Base-by-base conservation (phyloP, 2,797 vertebrate species). In the Acanthurus leucopareius region DNA sequence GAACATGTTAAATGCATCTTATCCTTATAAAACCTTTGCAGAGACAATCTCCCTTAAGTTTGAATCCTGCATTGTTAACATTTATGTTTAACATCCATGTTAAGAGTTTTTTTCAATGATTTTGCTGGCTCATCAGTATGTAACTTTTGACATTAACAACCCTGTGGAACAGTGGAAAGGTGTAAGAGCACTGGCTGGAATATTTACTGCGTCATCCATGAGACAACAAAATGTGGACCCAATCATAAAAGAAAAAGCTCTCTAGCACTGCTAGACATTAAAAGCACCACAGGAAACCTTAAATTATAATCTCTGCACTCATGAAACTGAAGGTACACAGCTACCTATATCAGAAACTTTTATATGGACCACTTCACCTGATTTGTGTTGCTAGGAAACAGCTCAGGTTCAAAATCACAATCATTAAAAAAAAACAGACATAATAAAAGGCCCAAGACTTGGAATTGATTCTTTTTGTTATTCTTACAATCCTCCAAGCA, bases 311-410 rank as follows among this genome's bases (percentile, higher is more conserved):
- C 40, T 42, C 40, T 9, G 7, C 11, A 48, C 32, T 19, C 40
- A 7, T 28, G 20, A 16, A 60, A 61, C 4, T 20, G 49, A 40
- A 42, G 15, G 28, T 15, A 19, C 44, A 35, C 9, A 5, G 7
- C 38, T 28, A 10, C 42, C 53, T 47, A 40, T 22, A 9, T 22
- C 8, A 51, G 19, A 15, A 38, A 16, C 40, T 47, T 9, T 61
- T 72, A 44, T n/a, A 54, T 35, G 22, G 13, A 52, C 22, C 35
- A 44, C 11, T 44, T 60, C 20, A 60, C 13, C 47, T 54, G 7
- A 61, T 5, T 53, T 32, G 28, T n/a, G 17, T 64, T 71, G 28
- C 63, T 59, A 53, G 61, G 53, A 44, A 58, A 71, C 54, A 72
- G 17, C 16, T 35, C 28, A 40, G 38, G 38, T 53, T 9, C 20